phyloP scores from a whole-genome alignment of 2,113 vertebrate species.

The Climacteris rufus region DNA sequence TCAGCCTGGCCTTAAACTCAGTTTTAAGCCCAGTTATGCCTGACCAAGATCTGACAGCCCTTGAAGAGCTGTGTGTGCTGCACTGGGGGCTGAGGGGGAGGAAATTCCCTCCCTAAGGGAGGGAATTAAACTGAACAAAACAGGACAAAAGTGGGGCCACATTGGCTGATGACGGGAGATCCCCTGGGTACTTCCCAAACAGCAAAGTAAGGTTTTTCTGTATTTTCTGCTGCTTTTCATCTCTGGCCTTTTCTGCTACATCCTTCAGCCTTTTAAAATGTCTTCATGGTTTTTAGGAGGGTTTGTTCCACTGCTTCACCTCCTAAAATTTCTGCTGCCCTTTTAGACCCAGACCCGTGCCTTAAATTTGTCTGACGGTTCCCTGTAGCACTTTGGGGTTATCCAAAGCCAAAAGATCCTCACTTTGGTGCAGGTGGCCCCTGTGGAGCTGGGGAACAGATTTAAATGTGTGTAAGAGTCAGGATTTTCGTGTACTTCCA shows the following conservation, averaged over 20 bases:
- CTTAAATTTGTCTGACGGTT: fast-evolving
- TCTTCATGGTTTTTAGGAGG: fast-evolving
- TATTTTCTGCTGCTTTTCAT: not conserved
- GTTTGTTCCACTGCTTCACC: fast-evolving
- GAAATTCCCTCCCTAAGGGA: too few relatives aligned
- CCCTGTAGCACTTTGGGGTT: fast-evolving
- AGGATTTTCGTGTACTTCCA: not conserved
- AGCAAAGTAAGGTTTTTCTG: not conserved
- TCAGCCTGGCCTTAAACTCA: not conserved
- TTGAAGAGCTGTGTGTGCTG: not conserved
- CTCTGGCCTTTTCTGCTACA: not conserved
- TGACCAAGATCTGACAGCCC: not conserved
- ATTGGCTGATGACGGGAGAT: not conserved
- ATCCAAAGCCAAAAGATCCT: not conserved
- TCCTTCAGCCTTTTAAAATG: not conserved
- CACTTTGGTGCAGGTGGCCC: not conserved
- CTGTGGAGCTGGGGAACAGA: not conserved
- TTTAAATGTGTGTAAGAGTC: not conserved
- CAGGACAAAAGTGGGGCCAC: not conserved
- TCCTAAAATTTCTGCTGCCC: not conserved
- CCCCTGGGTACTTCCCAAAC: not conserved
- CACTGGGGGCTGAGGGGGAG: not conserved
- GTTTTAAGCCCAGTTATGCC: not conserved
- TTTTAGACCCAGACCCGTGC: too few relatives aligned
- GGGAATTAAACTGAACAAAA: too few relatives aligned